A percentile compares a stretch with the other conserved stretches of the same genome.
Evolutionary conservation across 2,113 vertebrate species (phyloP).

Genomic region (Poeciliopsis retropinna): DNA sequence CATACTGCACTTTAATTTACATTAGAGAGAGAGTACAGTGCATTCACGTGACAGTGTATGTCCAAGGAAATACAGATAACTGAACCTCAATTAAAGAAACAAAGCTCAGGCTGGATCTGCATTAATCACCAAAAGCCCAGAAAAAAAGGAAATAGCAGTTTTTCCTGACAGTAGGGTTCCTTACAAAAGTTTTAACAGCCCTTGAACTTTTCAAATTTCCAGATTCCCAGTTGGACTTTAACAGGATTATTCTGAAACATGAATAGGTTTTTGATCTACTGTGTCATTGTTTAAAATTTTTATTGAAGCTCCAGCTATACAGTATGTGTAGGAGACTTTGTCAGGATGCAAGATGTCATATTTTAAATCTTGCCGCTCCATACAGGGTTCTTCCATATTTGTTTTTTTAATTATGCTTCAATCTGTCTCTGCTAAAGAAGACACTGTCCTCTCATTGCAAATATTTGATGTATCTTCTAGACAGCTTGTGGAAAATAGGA

Average conservation of each 20-base stretch:
- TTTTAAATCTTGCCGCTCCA: too few relatives aligned
- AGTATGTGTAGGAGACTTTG: too few relatives aligned
- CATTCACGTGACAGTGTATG: slow-evolving; percentile 28
- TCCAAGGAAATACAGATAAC: slow-evolving; percentile 18
- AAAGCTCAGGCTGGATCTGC: slow-evolving; percentile 10
- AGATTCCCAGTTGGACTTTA: not conserved
- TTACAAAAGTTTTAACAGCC: not conserved
- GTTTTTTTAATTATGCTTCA: too few relatives aligned
- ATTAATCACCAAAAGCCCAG: not conserved
- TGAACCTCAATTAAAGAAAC: slow-evolving; percentile 12
- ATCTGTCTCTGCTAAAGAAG: too few relatives aligned
- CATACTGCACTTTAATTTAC: slow-evolving; percentile 22
- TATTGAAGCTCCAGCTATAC: too few relatives aligned
- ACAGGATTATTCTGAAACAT: not conserved
- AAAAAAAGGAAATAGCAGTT: not conserved
- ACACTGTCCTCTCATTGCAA: too few relatives aligned
- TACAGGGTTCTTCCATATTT: too few relatives aligned
- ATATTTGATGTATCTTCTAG: too few relatives aligned
- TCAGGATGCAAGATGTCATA: too few relatives aligned
- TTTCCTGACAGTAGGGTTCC: not conserved
- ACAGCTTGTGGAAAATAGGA: too few relatives aligned
- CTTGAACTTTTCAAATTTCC: not conserved
- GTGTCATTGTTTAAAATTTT: not conserved
- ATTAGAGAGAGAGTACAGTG: not conserved
- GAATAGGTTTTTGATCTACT: not conserved